Base-by-base conservation (phyloP, 2,888 invertebrate species). In the Eristalis pertinax region DNA sequence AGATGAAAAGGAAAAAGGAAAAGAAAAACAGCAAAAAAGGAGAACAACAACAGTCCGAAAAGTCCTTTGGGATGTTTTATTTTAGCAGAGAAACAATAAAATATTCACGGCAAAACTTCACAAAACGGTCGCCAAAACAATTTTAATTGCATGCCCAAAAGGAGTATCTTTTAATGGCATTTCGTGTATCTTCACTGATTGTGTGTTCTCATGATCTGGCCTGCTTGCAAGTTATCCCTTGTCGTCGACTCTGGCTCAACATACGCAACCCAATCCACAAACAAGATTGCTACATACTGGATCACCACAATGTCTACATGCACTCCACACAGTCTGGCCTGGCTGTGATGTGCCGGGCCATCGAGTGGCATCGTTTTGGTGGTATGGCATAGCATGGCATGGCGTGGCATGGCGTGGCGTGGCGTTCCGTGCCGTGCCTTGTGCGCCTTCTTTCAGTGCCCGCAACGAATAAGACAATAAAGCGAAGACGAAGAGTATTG, bases 141-240 rank as follows among this genome's bases (percentile, higher is more conserved):
- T 79, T 84, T 84, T 84, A 84, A 84, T 84, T 84, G 84, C 79
- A 84, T 84, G 84, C 84, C 74, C 70, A 84, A 84, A 84, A 75
- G 79, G 75, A 75, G 69, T 70, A 63, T 38, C 24, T 74, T 43
- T 81, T 84, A 84, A 84, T 84, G 84, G 75, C 75, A 75, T 75
- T 84, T 80, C 79, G 70, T 84, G 84, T 84, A 73, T 73, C 50
- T 78, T 67, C 7, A 73, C 73, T 26, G 74, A 78, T 65, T 84
- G 84, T 79, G 69, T 77, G 50, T 79, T 84, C 84, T 75, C 84
- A 84, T 84, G 84, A 69, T 84, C 69, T 58, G 64, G 26, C 62
- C 24, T 65, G 69, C 24, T 50, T 50, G 50, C 70, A 35, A 35
- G 35, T 24, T 64, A 69, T 74, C 69, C 64, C 58, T 15, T 76